Conservation (phyloP, 2,797 vertebrate species). For the Chrysocyon brachyurus region DNA sequence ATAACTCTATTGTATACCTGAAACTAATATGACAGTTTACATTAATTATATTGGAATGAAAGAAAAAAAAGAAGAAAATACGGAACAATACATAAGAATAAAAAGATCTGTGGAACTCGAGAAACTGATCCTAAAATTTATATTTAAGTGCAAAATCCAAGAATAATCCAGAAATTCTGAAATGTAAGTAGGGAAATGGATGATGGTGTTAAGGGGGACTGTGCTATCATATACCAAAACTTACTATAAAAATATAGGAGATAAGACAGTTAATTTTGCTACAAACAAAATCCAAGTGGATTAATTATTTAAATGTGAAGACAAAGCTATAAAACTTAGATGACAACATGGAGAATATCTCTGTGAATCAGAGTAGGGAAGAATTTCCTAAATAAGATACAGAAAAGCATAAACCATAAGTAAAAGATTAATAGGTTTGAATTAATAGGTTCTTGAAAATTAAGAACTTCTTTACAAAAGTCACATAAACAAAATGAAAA, state of each 20-base stretch:
- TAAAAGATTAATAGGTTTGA: neutral
- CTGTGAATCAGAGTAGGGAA: neutral
- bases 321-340: neutral
- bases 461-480: constrained; percentile 27
- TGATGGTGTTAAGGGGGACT: neutral
- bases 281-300: neutral
- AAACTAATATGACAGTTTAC: neutral
- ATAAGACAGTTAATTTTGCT: neutral
- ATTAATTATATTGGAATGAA: neutral
- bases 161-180: neutral
- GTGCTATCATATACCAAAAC: neutral
- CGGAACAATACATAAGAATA: neutral
- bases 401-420: neutral
- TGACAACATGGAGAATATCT: neutral
- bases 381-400: neutral
- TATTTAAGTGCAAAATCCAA: neutral
- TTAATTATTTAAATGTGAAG: neutral
- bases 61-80: neutral
- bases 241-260: constrained; percentile 1
- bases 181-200: neutral
- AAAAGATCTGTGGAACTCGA: neutral
- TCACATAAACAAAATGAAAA: constrained; percentile 7
- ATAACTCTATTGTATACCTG: neutral
- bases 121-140: neutral
- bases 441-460: neutral